These are phyloP conservation scores for Peromyscus nudipes DNA, from an alignment of 2,797 vertebrate species.

Conservation along the genomic window DNA sequence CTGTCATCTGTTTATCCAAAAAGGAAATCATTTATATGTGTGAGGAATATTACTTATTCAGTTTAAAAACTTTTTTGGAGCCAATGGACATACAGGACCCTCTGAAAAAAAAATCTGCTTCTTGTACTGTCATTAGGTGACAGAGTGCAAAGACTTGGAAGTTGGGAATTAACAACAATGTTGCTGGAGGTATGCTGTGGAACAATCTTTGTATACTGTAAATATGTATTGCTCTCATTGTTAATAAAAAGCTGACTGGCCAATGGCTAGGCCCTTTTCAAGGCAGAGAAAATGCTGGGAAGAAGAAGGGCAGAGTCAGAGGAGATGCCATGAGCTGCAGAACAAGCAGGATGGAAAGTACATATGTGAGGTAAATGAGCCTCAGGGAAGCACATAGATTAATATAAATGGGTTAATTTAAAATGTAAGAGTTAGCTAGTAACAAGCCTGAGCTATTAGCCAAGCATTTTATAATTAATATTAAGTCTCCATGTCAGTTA, in stretches of 20 bases:
- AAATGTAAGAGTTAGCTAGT: not conserved
- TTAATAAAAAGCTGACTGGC: not conserved
- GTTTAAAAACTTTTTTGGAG: constrained; percentile 28
- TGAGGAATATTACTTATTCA: constrained; percentile 8
- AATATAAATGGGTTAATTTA: not conserved
- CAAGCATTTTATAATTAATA: too few relatives aligned
- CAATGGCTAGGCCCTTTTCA: not conserved
- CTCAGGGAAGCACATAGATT: too few relatives aligned
- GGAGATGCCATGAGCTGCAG: not conserved
- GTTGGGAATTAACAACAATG: not conserved
- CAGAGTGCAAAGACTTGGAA: not conserved
- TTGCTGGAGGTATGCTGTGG: not conserved
- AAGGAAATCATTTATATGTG: constrained; percentile 15
- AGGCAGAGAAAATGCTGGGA: not conserved
- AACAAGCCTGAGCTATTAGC: too few relatives aligned
- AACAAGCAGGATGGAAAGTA: too few relatives aligned
- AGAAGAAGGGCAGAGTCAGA: not conserved
- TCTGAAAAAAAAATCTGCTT: not conserved
- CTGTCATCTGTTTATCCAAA: constrained; percentile 30
- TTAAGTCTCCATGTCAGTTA: too few relatives aligned
- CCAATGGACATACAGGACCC: not conserved
- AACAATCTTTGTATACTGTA: not conserved
- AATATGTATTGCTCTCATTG: not conserved
- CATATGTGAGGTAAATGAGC: too few relatives aligned
- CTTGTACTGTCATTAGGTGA: not conserved